Evolutionary conservation across 1,140 invertebrate species (phyloP).

Genomic region (Lordiphosa stackelbergi): DNA sequence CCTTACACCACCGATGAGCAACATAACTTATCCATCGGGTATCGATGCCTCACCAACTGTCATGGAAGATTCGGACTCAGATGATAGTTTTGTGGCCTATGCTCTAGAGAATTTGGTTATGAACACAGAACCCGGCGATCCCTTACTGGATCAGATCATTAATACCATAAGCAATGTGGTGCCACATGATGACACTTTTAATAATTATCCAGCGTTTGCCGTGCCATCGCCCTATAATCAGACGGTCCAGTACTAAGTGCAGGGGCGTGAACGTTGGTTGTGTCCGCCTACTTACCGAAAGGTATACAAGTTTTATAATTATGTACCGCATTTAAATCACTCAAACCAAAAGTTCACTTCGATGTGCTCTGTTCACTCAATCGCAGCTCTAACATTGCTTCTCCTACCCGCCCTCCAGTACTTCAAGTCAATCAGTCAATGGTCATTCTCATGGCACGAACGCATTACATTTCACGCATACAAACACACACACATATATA

Average conservation of each 20-base stretch:
- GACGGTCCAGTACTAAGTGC: constrained; percentile 25
- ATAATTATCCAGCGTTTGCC: constrained; percentile 19
- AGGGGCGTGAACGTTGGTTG: constrained; percentile 1
- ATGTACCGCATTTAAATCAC: constrained; percentile 33
- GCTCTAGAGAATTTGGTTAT: constrained; percentile 29
- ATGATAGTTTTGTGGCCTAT: constrained; percentile 41
- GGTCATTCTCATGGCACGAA: constrained; percentile 11
- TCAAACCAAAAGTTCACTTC: constrained; percentile 8
- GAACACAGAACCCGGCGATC: constrained; percentile 32
- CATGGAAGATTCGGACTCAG: constrained; percentile 59
- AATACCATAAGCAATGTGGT: constrained; percentile 27
- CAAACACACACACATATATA: neutral
- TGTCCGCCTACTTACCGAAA: constrained; percentile 40
- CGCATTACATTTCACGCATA: neutral
- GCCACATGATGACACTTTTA: constrained; percentile 1
- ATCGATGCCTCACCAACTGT: constrained; percentile 26
- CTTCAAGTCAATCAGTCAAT: constrained; percentile 2
- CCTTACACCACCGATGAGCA: constrained; percentile 25
- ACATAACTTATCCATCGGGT: constrained; percentile 20
- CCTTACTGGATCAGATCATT: constrained; percentile 39
- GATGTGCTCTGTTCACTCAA: constrained; percentile 7
- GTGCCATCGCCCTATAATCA: constrained; percentile 36
- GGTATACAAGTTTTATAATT: constrained; percentile 39
- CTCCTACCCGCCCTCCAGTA: neutral
- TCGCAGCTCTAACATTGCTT: constrained; percentile 12